A percentile compares a stretch with the other conserved stretches of the same genome.
These are phyloP conservation scores for Eumeta japonica DNA, from an alignment of 1,140 invertebrate species.

Conservation along the genomic window DNA sequence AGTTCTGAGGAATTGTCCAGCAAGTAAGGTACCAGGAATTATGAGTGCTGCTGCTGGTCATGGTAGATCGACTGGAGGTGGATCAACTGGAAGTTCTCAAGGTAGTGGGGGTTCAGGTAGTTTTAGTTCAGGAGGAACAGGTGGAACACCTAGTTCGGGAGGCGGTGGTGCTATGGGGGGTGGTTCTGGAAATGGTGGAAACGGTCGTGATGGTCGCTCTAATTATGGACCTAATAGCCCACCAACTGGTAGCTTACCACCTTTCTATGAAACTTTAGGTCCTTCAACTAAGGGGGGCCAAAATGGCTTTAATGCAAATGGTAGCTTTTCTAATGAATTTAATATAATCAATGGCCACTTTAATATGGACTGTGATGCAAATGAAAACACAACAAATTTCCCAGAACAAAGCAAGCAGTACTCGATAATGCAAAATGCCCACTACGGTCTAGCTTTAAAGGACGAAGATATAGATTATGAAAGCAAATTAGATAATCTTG, in stretches of 20 bases:
- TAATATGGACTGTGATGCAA: constrained; percentile 74
- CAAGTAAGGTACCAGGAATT: constrained; percentile 59
- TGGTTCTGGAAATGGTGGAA: constrained; percentile 67
- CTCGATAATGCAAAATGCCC: constrained; percentile 77
- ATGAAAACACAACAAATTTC: constrained; percentile 53
- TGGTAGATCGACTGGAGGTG: constrained; percentile 64
- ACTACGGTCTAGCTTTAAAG: constrained; percentile 74
- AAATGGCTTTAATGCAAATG: constrained; percentile 60
- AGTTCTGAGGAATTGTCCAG: constrained; percentile 50
- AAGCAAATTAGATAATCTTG: constrained; percentile 67
- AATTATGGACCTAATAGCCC: constrained; percentile 82
- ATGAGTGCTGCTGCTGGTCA: constrained; percentile 73
- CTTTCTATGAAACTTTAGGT: constrained; percentile 77
- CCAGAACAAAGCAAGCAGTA: constrained; percentile 70
- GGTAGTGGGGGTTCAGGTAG: constrained; percentile 57
- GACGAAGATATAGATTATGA: constrained; percentile 77
- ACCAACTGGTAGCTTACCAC: constrained; percentile 77
- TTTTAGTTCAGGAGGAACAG: constrained; percentile 55
- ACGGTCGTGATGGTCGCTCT: constrained; percentile 71
- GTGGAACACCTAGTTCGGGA: constrained; percentile 58
- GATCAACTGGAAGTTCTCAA: constrained; percentile 53
- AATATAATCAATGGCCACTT: constrained; percentile 64
- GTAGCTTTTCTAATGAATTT: constrained; percentile 56
- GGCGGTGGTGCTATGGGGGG: constrained; percentile 61
- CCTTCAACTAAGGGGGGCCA: constrained; percentile 66